Evolutionary conservation across 2,797 vertebrate species (phyloP), one percentile per base, ranked within the genome.

Genomic region (Vespertilio murinus): DNA sequence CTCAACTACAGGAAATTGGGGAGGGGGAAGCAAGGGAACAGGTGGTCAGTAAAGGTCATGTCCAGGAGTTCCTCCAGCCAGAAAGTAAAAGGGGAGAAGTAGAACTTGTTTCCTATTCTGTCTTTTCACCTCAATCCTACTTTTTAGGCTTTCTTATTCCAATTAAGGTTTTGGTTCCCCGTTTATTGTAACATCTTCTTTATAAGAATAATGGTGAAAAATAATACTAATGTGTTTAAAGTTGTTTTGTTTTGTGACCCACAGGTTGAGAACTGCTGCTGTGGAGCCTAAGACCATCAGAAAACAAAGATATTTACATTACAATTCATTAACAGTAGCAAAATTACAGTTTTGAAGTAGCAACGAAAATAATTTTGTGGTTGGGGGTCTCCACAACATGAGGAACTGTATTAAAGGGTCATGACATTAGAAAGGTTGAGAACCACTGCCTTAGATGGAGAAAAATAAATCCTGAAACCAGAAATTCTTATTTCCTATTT

Each of bases 391-490:
- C n/a, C n/a, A n/a, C n/a, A n/a, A n/a, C n/a, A n/a, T n/a, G n/a
- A n/a, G n/a, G n/a, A n/a, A n/a, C n/a, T n/a, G n/a, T n/a, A n/a
- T n/a, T n/a, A n/a, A n/a, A n/a, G n/a, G n/a, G n/a, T n/a, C n/a
- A n/a, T n/a, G n/a, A n/a, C n/a, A n/a, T n/a, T n/a, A n/a, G n/a
- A n/a, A n/a, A n/a, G n/a, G n/a, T n/a, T n/a, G n/a, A n/a, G n/a
- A n/a, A n/a, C n/a, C n/a, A n/a, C n/a, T n/a, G n/a, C n/a, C n/a
- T n/a, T n/a, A n/a, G n/a, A 87, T 3, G 75, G 28, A 75, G 47
- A 90, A 88, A 95, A 96, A 95, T 82, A 82, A 95, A 94, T 74
- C 45, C 8, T 42, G 91, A 90, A 96, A 18, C 38, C 94, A 69
- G n/a, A 94, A 45, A 42, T 8, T n/a, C 59, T 70, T 92, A 88